Conservation (phyloP, 2,888 invertebrate genomes). For the Athetis lepigone region DNA sequence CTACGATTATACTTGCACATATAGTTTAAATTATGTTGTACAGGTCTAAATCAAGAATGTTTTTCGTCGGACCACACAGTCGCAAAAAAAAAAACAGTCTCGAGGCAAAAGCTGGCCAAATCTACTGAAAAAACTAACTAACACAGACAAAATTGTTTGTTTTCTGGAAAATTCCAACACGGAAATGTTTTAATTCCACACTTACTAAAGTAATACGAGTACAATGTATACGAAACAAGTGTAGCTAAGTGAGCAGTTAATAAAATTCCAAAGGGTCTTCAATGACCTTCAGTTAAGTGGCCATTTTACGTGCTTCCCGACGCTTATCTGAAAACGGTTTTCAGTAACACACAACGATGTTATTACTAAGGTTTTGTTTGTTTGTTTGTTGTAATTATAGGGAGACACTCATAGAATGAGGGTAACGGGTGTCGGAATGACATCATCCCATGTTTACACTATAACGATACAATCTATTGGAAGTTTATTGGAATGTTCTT, state of each 20-base stretch:
- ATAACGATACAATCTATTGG: slow-evolving; percentile 15
- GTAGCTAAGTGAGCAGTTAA: slow-evolving; percentile 62
- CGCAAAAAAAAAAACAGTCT: neutral
- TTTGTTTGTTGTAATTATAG: slow-evolving; percentile 47
- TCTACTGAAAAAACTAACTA: no score
- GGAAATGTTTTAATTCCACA: slow-evolving; percentile 15
- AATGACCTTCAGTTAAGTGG: slow-evolving; percentile 66
- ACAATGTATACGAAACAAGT: slow-evolving; percentile 47
- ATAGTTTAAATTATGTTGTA: no score
- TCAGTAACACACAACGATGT: slow-evolving; percentile 60
- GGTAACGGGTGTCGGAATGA: slow-evolving; percentile 31
- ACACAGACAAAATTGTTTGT: neutral
- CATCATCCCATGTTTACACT: slow-evolving; percentile 44
- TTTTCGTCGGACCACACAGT: neutral
- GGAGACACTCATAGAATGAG: slow-evolving; percentile 28
- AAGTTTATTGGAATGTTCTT: slow-evolving; percentile 20
- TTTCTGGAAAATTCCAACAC: neutral
- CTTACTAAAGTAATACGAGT: slow-evolving; percentile 25
- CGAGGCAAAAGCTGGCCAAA: no score
- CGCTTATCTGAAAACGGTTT: slow-evolving; percentile 71
- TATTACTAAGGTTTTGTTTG: slow-evolving; percentile 60
- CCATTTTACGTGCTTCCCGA: slow-evolving; percentile 61
- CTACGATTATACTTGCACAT: no score
- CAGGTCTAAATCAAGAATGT: neutral
- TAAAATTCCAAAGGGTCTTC: slow-evolving; percentile 67